Evolutionary conservation across 2,888 invertebrate genomes (phyloP), one percentile per base, ranked within the genome.

Genomic region (Hyalella azteca): DNA sequence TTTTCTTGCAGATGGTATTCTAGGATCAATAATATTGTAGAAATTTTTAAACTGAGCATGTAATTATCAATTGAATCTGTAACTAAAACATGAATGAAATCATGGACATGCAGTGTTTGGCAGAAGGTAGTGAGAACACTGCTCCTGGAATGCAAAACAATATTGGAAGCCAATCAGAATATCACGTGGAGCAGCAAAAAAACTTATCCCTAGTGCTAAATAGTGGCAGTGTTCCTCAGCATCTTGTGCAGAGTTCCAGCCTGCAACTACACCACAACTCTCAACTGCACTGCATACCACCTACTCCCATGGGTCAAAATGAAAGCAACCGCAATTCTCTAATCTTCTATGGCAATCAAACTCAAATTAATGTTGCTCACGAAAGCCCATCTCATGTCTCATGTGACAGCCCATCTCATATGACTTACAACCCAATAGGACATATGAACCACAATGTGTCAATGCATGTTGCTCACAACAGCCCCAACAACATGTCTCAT

Each of bases 211-310:
- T 66, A 15, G 66, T n/a, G 9, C 15, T 32, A 4, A 66, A 15
- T 36, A 36, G 66, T 15, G 66, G 36, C 45, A 66, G 66, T 36
- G 66, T n/a, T n/a, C n/a, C n/a, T n/a, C 29, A 19, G 4, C 66
- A 66, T 15, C 36, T 66, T 15, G 13, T 66, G 19, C 66, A 66
- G 5, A 66, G 36, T 36, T 5, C 13, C 19, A 19, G 19, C 36
- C 66, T 66, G 15, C 66, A 66, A n/a, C 26, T 29, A 13, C 59
- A 59, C 36, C 66, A 36, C 13, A 19, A 32, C 19, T 36, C 66
- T 36, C 66, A 66, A 19, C 66, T 66, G 29, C 66, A 32, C 32
- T 66, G 66, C 36, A 36, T 66, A 29, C 66, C 66, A n/a, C 54
- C 54, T 2, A 22, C 54, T 3, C 36, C 36, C 36, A 66, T 66